A percentile compares a stretch with the other conserved stretches of the same genome.
phyloP scores from a whole-genome alignment of 2,113 vertebrate species.

The Dromaius novaehollandiae region DNA sequence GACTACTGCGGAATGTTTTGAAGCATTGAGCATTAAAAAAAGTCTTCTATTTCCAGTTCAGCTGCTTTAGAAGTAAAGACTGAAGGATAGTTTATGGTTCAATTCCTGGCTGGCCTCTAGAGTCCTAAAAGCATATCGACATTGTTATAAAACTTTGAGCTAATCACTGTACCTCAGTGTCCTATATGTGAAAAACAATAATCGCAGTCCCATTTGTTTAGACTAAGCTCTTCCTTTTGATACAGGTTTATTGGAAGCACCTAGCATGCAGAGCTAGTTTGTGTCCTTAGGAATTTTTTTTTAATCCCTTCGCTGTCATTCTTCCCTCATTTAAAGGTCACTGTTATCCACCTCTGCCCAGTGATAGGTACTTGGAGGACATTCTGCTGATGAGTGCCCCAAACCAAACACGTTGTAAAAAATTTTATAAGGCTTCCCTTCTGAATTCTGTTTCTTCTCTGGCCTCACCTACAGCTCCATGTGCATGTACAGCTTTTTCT shows the following conservation, averaged over 20 bases:
- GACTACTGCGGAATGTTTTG: neutral
- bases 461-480: neutral
- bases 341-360: neutral
- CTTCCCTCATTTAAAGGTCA: neutral
- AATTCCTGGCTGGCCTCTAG: neutral
- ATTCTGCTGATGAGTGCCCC: neutral
- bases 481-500: neutral
- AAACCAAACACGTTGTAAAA: neutral
- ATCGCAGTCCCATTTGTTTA: neutral
- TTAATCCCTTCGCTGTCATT: neutral
- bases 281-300: neutral
- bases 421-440: neutral
- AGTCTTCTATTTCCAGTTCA: neutral
- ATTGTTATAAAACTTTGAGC: neutral
- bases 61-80: neutral
- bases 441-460: neutral
- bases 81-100: neutral
- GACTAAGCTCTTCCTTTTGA: neutral
- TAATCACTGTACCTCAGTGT: neutral
- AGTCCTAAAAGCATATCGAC: neutral
- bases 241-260: neutral
- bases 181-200: neutral
- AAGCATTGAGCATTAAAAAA: neutral
- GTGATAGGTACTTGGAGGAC: neutral
- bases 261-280: neutral